Conservation (phyloP, 2,113 vertebrate species). For the Pelmatolapia mariae region DNA sequence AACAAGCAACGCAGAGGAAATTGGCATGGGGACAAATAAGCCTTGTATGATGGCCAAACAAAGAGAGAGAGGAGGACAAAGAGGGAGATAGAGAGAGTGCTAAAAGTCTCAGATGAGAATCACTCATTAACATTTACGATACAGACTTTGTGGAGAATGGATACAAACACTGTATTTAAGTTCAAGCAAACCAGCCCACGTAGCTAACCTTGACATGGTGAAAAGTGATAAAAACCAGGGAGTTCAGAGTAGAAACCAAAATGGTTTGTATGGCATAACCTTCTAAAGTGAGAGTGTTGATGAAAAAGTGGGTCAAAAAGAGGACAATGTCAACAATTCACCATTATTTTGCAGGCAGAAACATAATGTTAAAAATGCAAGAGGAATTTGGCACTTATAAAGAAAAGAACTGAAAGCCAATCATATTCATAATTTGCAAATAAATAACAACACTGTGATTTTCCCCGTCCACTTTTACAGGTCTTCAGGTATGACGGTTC, state of each 20-base stretch:
- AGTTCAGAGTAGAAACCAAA: not conserved
- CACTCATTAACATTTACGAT: slow-evolving; percentile 44
- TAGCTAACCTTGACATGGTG: slow-evolving; percentile 2
- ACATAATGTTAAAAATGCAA: not conserved
- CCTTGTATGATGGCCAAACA: slow-evolving; percentile 47
- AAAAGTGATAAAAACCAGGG: slow-evolving; percentile 7
- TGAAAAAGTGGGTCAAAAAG: not conserved
- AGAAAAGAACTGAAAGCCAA: not conserved
- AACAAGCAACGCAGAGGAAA: slow-evolving; percentile 64
- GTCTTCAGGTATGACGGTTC: not conserved
- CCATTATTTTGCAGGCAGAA: not conserved
- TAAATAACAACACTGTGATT: slow-evolving; percentile 16
- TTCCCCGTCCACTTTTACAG: not conserved
- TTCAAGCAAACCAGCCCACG: slow-evolving; percentile 23
- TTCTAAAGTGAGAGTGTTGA: not conserved
- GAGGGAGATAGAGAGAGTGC: not conserved
- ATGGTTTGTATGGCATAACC: not conserved
- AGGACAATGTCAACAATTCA: not conserved
- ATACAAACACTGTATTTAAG: slow-evolving; percentile 26
- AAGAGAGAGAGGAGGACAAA: slow-evolving; percentile 13
- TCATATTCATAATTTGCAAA: not conserved
- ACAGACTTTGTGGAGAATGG: slow-evolving; percentile 20
- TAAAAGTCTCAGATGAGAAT: slow-evolving; percentile 19
- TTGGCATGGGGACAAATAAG: slow-evolving; percentile 52
- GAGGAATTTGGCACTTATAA: not conserved